These are phyloP conservation scores for Phymastichus coffea DNA, from an alignment of 1,140 invertebrate species.

Conservation along the genomic window DNA sequence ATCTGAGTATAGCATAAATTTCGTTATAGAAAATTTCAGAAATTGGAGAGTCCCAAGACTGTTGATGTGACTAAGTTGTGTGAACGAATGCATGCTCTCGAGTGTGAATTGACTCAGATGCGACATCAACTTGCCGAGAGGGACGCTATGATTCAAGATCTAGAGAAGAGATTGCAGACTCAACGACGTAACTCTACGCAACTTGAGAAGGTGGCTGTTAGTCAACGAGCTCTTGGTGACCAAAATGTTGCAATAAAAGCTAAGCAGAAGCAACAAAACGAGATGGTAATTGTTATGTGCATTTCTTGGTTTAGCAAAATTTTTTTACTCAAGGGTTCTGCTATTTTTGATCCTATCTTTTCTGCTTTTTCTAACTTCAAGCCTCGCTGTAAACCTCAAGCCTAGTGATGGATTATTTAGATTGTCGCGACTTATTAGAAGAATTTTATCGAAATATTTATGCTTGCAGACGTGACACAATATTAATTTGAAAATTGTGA, in stretches of 20 bases:
- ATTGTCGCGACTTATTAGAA: too few species aligned
- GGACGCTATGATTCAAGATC: slow-evolving; percentile 28
- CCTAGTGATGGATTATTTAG: too few species aligned
- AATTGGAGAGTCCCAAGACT: not conserved
- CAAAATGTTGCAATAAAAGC: slow-evolving; percentile 30
- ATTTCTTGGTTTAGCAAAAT: too few species aligned
- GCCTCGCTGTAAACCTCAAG: too few species aligned
- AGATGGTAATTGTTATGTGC: too few species aligned
- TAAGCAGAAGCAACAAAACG: slow-evolving; percentile 32
- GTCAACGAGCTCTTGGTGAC: slow-evolving; percentile 22
- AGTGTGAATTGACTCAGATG: slow-evolving; percentile 31
- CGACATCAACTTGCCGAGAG: slow-evolving; percentile 35
- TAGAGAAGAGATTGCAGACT: slow-evolving; percentile 31
- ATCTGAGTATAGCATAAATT: too few species aligned
- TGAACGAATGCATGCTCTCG: slow-evolving; percentile 25
- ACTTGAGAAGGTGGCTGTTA: slow-evolving; percentile 29
- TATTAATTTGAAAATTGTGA: too few species aligned
- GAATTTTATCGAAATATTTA: too few species aligned
- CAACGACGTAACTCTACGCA: slow-evolving; percentile 1
- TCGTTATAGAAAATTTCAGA: slow-evolving; percentile 5
- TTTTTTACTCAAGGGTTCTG: too few species aligned
- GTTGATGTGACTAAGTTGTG: slow-evolving; percentile 15
- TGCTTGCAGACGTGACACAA: too few species aligned
- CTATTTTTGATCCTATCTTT: too few species aligned
- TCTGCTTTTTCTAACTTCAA: too few species aligned